Base-by-base conservation (phyloP, 2,113 vertebrate genomes). In the Osmerus mordax region DNA sequence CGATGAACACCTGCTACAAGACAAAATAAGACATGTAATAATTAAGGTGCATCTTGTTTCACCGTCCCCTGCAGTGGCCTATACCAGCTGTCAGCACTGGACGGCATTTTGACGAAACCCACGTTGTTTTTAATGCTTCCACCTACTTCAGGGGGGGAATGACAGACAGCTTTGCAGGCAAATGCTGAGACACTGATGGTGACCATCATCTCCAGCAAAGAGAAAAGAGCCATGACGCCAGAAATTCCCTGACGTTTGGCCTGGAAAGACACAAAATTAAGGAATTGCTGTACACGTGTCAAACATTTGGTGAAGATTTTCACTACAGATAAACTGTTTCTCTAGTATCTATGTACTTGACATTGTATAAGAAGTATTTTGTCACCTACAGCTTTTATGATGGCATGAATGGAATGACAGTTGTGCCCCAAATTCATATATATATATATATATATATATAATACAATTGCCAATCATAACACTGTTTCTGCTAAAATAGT, bases 141-240 rank as follows among this genome's bases (percentile, higher is more conserved):
- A 19, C 60, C 15, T 21, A 72, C 61, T 47, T 72, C 25, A 32
- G 62, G 19, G 3, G 16, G 6, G 71, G 5, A 16, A 52, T n/a
- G 4, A 51, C 61, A 65, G 25, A 56, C n/a, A 15, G 61, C 71
- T 72, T 55, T 72, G 62, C 71, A 72, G 62, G 51, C 62, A 51
- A 65, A 72, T 28, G 18, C 61, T 56, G 52, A 65, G 25, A 65
- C 51, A 19, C 6, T 32, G 62, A 72, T 25, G 47, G 62, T 65
- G 61, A 72, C n/a, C 16, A 54, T 36, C 19, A 72, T 56, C 62
- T 65, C 25, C 6, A 72, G 60, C 13, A 64, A 4, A 23, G 70
- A 32, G 60, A 72, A 64, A 23, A 72, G 7, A 18, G 28, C 25
- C 61, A 72, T 8, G 18, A 72, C 29, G 9, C 25, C 61, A 21